Evolutionary conservation across 2,888 invertebrate species (phyloP).

Genomic region (Caradrina clavipalpis): DNA sequence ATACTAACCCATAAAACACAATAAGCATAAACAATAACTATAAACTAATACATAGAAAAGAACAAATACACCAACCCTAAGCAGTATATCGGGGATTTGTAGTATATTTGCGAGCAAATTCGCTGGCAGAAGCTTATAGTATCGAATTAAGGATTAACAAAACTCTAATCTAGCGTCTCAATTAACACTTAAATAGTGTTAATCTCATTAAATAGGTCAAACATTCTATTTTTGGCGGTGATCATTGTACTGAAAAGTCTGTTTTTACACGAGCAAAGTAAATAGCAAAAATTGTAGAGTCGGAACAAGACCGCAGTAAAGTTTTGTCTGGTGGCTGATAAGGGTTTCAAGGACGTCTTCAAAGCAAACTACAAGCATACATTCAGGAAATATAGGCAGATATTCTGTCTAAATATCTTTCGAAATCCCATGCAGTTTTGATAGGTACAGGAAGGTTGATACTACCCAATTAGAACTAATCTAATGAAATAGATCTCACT

Average conservation of each 20-base stretch:
- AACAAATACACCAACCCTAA: constrained; percentile 15
- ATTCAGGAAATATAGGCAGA: too few relatives aligned
- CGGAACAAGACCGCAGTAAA: not conserved
- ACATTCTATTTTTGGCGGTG: constrained; percentile 39
- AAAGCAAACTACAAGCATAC: too few relatives aligned
- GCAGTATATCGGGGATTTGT: not conserved
- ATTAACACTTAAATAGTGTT: constrained; percentile 39
- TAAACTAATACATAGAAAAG: too few relatives aligned
- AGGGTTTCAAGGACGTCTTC: not conserved
- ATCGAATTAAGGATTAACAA: constrained; percentile 57
- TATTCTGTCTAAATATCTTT: not conserved
- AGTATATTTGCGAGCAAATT: constrained; percentile 30
- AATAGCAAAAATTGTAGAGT: not conserved
- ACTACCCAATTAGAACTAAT: not conserved
- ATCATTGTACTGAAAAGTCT: constrained; percentile 11
- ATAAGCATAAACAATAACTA: too few relatives aligned
- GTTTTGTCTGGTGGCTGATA: not conserved
- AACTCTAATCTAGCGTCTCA: constrained; percentile 31
- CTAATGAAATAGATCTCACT: too few relatives aligned
- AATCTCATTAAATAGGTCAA: constrained; percentile 48
- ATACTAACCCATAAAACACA: too few relatives aligned
- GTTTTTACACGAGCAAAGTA: constrained; percentile 6
- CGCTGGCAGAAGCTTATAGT: constrained; percentile 16
- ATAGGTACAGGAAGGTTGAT: not conserved
- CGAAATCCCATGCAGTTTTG: too few relatives aligned